A percentile compares a stretch with the other conserved stretches of the same genome.
Conservation (phyloP, 53 echinoderm and acorn worm species). For the Temnopleurus reevesii region DNA sequence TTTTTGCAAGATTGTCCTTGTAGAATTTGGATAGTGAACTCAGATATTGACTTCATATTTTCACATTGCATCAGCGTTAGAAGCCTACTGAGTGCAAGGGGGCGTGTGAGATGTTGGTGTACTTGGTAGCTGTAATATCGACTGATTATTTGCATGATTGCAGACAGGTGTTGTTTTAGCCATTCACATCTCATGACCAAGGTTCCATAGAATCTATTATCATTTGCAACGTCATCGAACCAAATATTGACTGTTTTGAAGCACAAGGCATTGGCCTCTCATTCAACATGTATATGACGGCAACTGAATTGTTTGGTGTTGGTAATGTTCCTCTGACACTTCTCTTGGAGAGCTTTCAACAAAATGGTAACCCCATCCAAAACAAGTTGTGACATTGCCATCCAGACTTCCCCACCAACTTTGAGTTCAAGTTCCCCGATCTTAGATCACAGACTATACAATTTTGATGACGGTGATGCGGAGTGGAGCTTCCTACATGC, state of each 20-base stretch:
- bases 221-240: constrained; percentile 13
- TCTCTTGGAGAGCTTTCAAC: not conserved
- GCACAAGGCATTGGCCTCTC: not conserved
- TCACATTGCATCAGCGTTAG: not conserved
- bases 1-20: constrained; percentile 24
- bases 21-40: not conserved
- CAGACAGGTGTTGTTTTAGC: constrained; percentile 28
- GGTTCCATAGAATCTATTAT: constrained; percentile 18
- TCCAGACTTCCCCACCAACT: constrained; percentile 20
- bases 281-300: not conserved
- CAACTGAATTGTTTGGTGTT: not conserved
- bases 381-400: constrained; percentile 27
- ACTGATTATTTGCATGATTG: constrained; percentile 38
- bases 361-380: constrained; percentile 9
- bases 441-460: constrained; percentile 40
- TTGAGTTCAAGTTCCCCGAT: constrained; percentile 27
- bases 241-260: constrained; percentile 27
- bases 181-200: constrained; percentile 21
- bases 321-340: not conserved
- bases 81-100: not conserved
- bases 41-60: not conserved
- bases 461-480: constrained; percentile 26
- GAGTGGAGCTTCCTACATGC: constrained; percentile 48
- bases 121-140: constrained; percentile 21
- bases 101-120: not conserved